Conservation (phyloP, 2,797 vertebrate genomes). For the Anabas testudineus region DNA sequence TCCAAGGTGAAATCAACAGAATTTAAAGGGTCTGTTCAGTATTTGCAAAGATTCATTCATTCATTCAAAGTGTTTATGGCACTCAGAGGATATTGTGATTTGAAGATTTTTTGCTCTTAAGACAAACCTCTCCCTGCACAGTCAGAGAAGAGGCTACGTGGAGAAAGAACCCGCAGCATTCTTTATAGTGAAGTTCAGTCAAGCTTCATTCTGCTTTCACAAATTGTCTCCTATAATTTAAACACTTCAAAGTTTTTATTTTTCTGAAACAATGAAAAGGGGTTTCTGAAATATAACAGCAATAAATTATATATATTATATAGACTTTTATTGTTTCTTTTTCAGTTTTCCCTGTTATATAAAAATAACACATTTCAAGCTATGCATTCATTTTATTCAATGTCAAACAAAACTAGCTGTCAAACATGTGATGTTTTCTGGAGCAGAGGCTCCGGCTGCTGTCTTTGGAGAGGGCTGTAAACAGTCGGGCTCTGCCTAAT, state of each 20-base stretch:
- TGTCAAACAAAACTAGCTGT: constrained; percentile 66
- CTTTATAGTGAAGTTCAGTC: constrained; percentile 53
- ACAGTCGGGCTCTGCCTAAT: constrained; percentile 54
- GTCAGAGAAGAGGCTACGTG: constrained; percentile 23
- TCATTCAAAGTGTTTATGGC: constrained; percentile 59
- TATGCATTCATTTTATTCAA: constrained; percentile 62
- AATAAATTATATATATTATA: constrained; percentile 86
- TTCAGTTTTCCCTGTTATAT: constrained; percentile 68
- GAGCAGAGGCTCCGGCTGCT: constrained; percentile 36
- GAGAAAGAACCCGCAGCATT: constrained; percentile 57
- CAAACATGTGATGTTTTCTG: constrained; percentile 48
- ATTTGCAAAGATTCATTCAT: constrained; percentile 55
- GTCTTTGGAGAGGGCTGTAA: constrained; percentile 76
- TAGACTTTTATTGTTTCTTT: constrained; percentile 75
- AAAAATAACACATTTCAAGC: constrained; percentile 82
- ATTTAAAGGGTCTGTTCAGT: constrained; percentile 77
- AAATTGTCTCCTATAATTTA: constrained; percentile 65
- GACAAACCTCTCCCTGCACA: constrained; percentile 28
- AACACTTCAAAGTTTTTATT: constrained; percentile 62
- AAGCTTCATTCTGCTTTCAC: constrained; percentile 57
- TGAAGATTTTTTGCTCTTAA: constrained; percentile 30
- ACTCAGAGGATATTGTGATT: constrained; percentile 57
- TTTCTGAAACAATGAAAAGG: constrained; percentile 62
- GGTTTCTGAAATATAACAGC: constrained; percentile 72
- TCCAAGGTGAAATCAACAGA: constrained; percentile 52